phyloP scores from a whole-genome alignment of 2,113 vertebrate genomes.

The Thymallus thymallus region DNA sequence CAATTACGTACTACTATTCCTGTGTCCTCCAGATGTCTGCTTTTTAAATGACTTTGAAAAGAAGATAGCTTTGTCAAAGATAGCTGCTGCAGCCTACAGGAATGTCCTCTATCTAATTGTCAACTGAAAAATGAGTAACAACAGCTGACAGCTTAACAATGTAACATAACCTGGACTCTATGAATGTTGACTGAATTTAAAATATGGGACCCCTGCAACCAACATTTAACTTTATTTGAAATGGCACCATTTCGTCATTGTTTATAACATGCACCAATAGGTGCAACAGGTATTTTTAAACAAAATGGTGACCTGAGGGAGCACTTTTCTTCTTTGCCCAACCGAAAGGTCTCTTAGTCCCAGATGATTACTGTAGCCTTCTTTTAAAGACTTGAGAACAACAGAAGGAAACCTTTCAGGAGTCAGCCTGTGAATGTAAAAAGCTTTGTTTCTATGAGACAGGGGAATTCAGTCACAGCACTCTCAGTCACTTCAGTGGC shows the following conservation, averaged over 20 bases:
- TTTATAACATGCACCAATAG: no score
- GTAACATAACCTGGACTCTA: slow-evolving; percentile 58
- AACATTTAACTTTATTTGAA: background rate
- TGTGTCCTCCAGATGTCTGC: slow-evolving; percentile 69
- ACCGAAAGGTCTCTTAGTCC: background rate
- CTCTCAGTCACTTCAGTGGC: slow-evolving; percentile 21
- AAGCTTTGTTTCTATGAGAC: background rate
- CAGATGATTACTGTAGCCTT: no score
- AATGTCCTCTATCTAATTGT: slow-evolving; percentile 57
- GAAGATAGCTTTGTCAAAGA: slow-evolving; percentile 57
- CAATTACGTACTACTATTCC: slow-evolving; percentile 67
- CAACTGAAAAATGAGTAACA: slow-evolving; percentile 48
- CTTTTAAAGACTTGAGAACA: no score
- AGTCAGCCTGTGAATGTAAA: background rate
- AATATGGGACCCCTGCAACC: background rate
- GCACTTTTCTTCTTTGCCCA: background rate
- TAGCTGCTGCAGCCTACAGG: slow-evolving; percentile 63
- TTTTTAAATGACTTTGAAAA: slow-evolving; percentile 63
- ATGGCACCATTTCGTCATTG: background rate
- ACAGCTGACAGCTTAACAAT: slow-evolving; percentile 36
- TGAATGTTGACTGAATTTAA: slow-evolving; percentile 43
- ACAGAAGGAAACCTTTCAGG: background rate
- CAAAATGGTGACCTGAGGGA: background rate
- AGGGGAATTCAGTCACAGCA: slow-evolving; percentile 4
- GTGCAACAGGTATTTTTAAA: background rate